These are phyloP conservation scores for human DNA, from an alignment of 2,113 vertebrate genomes.

Conservation along the genomic window GRCh38 chr3:168604001-168604500, in stretches of 20 bases:
- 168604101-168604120: neutral
- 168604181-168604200: neutral
- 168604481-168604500: neutral
- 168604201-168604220: neutral
- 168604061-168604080: neutral
- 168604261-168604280: slow-evolving; percentile 33
- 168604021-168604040: neutral
- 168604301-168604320: neutral
- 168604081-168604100: neutral
- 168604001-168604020: neutral
- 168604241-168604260: neutral
- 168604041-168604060: neutral
- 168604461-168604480: neutral
- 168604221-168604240: neutral
- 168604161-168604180: neutral
- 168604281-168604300: neutral
- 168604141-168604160: neutral
- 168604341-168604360: neutral
- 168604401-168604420: neutral
- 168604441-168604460: neutral
- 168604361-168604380: neutral
- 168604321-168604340: neutral
- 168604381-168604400: neutral
- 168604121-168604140: neutral
- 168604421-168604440: neutral